Evolutionary conservation across 2,888 invertebrate genomes (phyloP).

Genomic region (Gortyna flavago): DNA sequence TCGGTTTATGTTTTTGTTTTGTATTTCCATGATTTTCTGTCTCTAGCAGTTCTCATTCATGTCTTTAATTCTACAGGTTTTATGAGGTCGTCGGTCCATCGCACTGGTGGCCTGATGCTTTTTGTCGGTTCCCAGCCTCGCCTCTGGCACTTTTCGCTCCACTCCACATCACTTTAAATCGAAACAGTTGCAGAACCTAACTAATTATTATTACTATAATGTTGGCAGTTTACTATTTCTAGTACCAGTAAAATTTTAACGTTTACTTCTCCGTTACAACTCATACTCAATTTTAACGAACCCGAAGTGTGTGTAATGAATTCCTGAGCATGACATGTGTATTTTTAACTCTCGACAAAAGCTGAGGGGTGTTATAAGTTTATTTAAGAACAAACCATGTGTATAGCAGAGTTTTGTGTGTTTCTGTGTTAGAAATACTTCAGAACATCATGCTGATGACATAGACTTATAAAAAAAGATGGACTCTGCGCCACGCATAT

Average conservation of each 20-base stretch:
- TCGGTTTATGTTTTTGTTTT: not conserved
- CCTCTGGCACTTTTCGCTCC: not conserved
- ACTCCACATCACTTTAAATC: not conserved
- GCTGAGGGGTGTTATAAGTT: no score
- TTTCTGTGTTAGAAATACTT: not conserved
- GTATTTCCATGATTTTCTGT: not conserved
- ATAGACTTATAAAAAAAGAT: no score
- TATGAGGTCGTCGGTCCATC: not conserved
- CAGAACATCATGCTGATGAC: not conserved
- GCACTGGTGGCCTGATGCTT: not conserved
- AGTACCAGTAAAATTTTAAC: not conserved
- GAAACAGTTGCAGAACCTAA: not conserved
- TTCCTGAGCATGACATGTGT: constrained; percentile 33
- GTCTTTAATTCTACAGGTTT: not conserved
- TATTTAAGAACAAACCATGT: not conserved
- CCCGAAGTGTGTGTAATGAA: not conserved
- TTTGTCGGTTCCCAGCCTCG: not conserved
- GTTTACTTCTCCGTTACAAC: not conserved
- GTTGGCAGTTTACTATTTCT: not conserved
- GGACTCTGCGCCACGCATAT: no score
- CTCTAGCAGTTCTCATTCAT: not conserved
- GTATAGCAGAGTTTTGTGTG: not conserved
- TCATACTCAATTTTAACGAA: constrained; percentile 10
- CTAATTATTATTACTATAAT: constrained; percentile 7
- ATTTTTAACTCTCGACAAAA: constrained; percentile 12